Evolutionary conservation across 2,113 vertebrate species (phyloP).

Genomic region (Danionella cerebrum): DNA sequence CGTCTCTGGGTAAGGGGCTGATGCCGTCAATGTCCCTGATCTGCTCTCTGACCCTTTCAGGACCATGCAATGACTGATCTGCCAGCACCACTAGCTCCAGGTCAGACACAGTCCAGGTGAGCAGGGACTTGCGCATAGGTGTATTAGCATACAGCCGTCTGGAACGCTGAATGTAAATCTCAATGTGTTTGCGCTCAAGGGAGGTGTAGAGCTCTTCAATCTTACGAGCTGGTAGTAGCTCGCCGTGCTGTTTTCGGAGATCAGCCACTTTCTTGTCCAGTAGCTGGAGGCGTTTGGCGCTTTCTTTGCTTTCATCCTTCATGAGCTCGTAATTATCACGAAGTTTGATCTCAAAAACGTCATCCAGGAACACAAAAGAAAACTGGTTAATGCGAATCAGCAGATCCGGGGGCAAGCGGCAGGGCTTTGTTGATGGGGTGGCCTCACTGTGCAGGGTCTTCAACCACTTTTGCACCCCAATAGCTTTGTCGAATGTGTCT

Average conservation of each 20-base stretch:
- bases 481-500: conserved; percentile 78
- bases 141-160: conserved; percentile 90
- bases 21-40: conserved; percentile 76
- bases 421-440: not conserved
- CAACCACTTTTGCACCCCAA: conserved; percentile 92
- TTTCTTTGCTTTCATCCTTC: conserved; percentile 97
- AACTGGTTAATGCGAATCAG: conserved; percentile 81
- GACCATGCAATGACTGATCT: conserved; percentile 79
- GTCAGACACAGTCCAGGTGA: conserved; percentile 85
- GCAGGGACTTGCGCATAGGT: conserved; percentile 87
- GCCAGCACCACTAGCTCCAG: conserved; percentile 81
- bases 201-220: conserved; percentile 95
- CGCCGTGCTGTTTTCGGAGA: conserved; percentile 89
- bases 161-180: conserved; percentile 97
- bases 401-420: conserved; percentile 74
- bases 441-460: conserved; percentile 73
- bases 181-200: conserved; percentile 93
- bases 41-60: conserved; percentile 76
- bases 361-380: conserved; percentile 90
- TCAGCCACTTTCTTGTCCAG: conserved; percentile 89
- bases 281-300: conserved; percentile 84
- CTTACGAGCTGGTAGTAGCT: conserved; percentile 90
- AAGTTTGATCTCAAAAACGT: conserved; percentile 90
- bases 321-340: conserved; percentile 96
- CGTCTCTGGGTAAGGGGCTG: conserved; percentile 84